Evolutionary conservation across 2,888 invertebrate species (phyloP).

Genomic region (Drymonia ruficornis): DNA sequence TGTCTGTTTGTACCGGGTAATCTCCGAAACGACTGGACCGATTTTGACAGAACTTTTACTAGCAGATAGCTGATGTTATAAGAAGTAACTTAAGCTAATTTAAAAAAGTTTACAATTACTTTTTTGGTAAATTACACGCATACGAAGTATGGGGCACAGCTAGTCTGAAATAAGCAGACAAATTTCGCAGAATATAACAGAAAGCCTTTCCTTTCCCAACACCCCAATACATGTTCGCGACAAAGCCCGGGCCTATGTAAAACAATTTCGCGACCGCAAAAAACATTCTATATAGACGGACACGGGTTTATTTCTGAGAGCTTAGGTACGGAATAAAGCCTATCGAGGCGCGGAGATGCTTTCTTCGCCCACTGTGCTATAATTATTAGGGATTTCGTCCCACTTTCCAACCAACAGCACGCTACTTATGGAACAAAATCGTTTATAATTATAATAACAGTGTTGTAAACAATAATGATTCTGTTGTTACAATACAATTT

Average conservation of each 20-base stretch:
- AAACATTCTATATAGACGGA: neutral
- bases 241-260: slow-evolving; percentile 2
- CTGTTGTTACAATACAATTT: too few relatives aligned
- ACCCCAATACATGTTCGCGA: neutral
- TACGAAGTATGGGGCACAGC: too few relatives aligned
- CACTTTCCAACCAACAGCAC: neutral
- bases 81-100: too few relatives aligned
- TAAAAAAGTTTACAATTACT: too few relatives aligned
- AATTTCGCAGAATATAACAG: neutral
- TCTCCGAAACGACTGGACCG: too few relatives aligned
- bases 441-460: neutral
- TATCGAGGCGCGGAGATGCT: neutral
- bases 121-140: too few relatives aligned
- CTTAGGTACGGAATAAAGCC: slow-evolving; percentile 1
- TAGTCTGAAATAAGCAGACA: neutral
- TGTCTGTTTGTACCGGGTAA: too few relatives aligned
- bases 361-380: neutral
- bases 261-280: slow-evolving; percentile 3
- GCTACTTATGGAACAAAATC: neutral
- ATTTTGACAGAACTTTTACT: too few relatives aligned
- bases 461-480: neutral
- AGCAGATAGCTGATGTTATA: too few relatives aligned
- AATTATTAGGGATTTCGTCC: neutral
- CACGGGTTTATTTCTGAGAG: neutral
- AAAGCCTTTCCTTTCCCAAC: neutral